Evolutionary conservation across 1,140 invertebrate genomes (phyloP), one percentile per base, ranked within the genome.

Genomic region (honey bee (Apis mellifera)): DNA sequence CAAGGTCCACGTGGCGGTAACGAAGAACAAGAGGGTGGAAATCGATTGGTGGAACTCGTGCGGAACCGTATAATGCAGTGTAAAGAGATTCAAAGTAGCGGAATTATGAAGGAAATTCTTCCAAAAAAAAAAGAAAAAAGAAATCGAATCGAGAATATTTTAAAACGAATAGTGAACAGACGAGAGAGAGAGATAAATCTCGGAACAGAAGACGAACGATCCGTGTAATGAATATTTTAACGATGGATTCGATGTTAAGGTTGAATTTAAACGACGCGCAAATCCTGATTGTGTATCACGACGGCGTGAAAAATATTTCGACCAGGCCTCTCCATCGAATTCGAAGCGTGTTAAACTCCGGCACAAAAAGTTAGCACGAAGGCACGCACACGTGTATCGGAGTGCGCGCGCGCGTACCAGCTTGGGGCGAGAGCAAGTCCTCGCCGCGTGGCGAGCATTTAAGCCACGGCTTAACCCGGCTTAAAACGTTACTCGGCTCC

Each of bases 401-500:
- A 11, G 59, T 23, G 59, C 19, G 42, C 0, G 74, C 60, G n/a
- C 23, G 68, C 62, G n/a, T 52, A 60, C 42, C 42, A 26, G 59
- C 68, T 12, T 26, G 48, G n/a, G 57, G 26, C 21, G 78, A 85
- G 85, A 85, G 85, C 74, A 73, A 79, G 78, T 85, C 83, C 76
- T 74, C 62, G 81, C 72, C 77, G 60, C 68, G 81, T 81, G 65
- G 80, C 74, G 64, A 55, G 54, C 77, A 62, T 82, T 87, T 87
- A 87, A 87, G 80, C 82, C 70, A 55, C 64, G 82, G 82, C 85
- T 87, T 87, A 86, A 81, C 70, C 79, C 59, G 64, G 86, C 85
- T 87, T 78, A 87, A 78, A 76, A 32, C 74, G 71, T 87, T 84
- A 23, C 78, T 65, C 50, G 54, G 42, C 23, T 69, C 26, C 66